Conservation (phyloP, 2,797 vertebrate genomes). For the Spatula versicolor region DNA sequence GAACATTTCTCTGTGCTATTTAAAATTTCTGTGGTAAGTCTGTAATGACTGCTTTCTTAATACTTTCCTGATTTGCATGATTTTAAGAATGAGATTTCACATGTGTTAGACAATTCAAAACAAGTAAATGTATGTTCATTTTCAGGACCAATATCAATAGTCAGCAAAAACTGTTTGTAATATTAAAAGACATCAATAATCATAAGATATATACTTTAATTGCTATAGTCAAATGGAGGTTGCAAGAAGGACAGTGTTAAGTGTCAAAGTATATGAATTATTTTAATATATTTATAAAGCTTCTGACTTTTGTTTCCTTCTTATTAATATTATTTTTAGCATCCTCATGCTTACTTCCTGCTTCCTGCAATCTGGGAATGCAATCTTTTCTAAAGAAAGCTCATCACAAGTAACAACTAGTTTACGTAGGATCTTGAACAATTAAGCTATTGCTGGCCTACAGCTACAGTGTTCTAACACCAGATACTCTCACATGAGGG, state of each 20-base stretch:
- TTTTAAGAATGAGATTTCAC: not conserved
- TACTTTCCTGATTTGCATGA: not conserved
- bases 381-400: slow-evolving; percentile 38
- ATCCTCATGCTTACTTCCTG: not conserved
- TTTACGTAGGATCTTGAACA: slow-evolving; percentile 7
- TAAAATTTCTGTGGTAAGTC: not conserved
- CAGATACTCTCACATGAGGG: not conserved
- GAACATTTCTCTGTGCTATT: not conserved
- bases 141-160: not conserved
- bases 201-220: not conserved
- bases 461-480: slow-evolving; percentile 8
- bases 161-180: not conserved
- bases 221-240: not conserved
- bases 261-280: no score
- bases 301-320: not conserved
- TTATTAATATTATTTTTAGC: not conserved
- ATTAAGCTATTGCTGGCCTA: not conserved
- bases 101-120: not conserved
- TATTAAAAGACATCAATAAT: not conserved
- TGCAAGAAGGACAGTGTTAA: not conserved
- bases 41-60: not conserved
- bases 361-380: slow-evolving; percentile 25
- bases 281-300: slow-evolving; percentile 3
- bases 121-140: not conserved
- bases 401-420: not conserved